phyloP scores from a whole-genome alignment of 1,140 invertebrate species.

The Rhyzopertha dominica region DNA sequence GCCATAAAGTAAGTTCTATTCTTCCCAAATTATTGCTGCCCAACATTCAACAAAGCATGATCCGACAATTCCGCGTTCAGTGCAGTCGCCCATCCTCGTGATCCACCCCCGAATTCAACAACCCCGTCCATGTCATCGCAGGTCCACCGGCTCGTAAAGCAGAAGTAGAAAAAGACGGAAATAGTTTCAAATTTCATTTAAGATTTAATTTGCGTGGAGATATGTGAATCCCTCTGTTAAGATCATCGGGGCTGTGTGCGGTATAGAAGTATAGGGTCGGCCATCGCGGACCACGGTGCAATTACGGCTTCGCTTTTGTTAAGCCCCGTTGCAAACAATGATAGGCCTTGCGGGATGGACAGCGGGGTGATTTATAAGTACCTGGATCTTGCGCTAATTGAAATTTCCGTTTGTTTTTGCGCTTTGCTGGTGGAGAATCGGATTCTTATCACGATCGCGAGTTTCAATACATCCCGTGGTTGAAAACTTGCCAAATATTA shows the following conservation, averaged over 20 bases:
- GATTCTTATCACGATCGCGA: no score
- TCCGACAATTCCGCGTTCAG: no score
- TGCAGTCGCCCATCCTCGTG: no score
- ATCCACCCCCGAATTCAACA: no score
- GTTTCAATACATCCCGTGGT: no score
- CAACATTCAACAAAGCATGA: no score
- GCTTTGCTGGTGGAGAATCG: conserved; percentile 17
- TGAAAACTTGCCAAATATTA: no score
- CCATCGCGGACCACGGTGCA: conserved; percentile 22
- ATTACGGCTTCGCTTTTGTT: conserved; percentile 34
- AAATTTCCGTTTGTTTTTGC: conserved; percentile 37
- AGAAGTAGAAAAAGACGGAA: no score
- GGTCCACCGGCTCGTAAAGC: no score
- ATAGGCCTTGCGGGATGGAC: conserved; percentile 29
- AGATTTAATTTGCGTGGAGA: conserved; percentile 46
- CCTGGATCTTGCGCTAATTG: conserved; percentile 37
- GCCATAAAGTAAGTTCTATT: no score
- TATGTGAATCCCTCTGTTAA: conserved; percentile 34
- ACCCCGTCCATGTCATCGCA: no score
- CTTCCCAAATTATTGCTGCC: no score
- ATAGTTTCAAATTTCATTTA: conserved; percentile 48
- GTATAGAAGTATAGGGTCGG: conserved; percentile 26
- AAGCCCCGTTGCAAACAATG: conserved; percentile 34
- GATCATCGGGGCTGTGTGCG: conserved; percentile 17
- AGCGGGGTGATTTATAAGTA: conserved; percentile 34